Evolutionary conservation across 1,140 invertebrate species (phyloP), one percentile per base, ranked within the genome.

Genomic region (Lasioglossum baleicum): DNA sequence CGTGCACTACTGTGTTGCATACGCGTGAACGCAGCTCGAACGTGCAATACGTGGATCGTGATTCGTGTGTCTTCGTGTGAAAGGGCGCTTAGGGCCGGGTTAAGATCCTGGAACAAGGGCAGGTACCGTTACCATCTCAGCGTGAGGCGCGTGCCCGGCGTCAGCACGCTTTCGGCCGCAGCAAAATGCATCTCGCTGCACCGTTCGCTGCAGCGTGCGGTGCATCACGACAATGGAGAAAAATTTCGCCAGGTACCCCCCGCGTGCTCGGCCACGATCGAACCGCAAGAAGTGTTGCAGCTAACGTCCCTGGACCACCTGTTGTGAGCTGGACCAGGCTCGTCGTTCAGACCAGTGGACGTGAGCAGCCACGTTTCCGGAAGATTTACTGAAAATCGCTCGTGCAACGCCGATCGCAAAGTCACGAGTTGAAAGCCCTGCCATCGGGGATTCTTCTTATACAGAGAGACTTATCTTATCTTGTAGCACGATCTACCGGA

Each of bases 121-220:
- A 69, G 79, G 84, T 85, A 80, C 88, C 83, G 87, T 90, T 90
- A 89, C 79, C 8, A 68, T 80, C 89, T 65, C 88, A 89, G 89
- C 89, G 76, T 89, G 89, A 75, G 87, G 85, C 88, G 81, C 89
- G 89, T 89, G 89, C 88, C 89, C 67, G 44, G 79, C 83, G 87
- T 89, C 87, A 87, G 72, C 86, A 67, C 81, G 79, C 75, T 56
- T 76, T 74, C 44, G 44, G 44, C 44, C 44, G 44, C 35, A 35
- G 35, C 35, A 35, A 3, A 35, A 35, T 35, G 35, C 35, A 48
- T 48, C 44, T 13, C 13, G 44, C 13, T 48, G 44, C 44, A 8
- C 8, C 44, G 8, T 5, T 13, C 7, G 7, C 44, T 48, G 44
- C 44, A 10, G 44, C 44, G 35, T 4, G 35, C 35, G 35, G 35